Conservation (phyloP, 2,113 vertebrate species). For the Muntiacus muntjak region DNA sequence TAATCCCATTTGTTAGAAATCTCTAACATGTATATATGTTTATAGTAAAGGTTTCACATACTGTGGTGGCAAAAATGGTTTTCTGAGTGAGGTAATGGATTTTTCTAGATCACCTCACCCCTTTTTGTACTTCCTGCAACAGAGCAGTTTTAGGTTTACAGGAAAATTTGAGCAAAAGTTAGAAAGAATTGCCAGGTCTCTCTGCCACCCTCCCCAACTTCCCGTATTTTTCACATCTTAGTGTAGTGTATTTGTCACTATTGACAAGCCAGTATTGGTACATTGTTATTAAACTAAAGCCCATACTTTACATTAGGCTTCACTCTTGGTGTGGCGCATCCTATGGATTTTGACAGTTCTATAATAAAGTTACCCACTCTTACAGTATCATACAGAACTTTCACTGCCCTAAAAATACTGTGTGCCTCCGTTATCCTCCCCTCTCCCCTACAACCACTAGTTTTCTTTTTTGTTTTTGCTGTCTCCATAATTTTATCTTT, state of each 20-base stretch:
- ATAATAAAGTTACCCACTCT: rapidly evolving
- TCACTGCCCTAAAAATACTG: not conserved
- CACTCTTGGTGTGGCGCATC: not conserved
- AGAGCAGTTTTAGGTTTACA: not conserved
- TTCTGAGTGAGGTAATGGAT: not conserved
- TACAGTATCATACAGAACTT: not conserved
- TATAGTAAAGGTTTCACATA: not conserved
- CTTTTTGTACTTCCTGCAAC: not conserved
- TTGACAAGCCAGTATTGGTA: not conserved
- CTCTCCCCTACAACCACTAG: no score
- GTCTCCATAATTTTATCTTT: not conserved
- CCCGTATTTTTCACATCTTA: not conserved
- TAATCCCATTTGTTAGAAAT: not conserved
- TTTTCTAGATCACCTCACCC: not conserved
- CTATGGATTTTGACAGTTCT: not conserved
- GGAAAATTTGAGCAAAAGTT: not conserved
- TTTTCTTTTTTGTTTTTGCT: not conserved
- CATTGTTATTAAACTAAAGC: not conserved
- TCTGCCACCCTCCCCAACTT: no score
- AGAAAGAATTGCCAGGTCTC: not conserved
- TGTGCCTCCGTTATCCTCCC: rapidly evolving
- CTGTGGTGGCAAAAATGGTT: not conserved
- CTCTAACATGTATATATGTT: not conserved
- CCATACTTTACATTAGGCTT: not conserved
- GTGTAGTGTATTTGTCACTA: not conserved